Conservation (phyloP, 2,113 vertebrate species). For the Dissostichus mawsoni region DNA sequence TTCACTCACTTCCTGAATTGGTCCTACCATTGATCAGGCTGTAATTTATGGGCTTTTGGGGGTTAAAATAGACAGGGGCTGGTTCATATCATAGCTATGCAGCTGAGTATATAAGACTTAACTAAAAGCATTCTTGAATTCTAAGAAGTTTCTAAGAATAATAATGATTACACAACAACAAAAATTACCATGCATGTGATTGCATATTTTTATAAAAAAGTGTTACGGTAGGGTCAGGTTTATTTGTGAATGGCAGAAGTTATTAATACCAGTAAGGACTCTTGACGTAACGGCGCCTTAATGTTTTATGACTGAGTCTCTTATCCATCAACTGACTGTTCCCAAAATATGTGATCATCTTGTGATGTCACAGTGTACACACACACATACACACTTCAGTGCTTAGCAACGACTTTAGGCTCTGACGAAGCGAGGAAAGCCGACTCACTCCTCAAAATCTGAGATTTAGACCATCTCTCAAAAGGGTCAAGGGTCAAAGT, state of each 20-base stretch:
- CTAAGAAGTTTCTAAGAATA: background rate
- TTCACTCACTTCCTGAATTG: slow-evolving; percentile 67
- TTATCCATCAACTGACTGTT: slow-evolving; percentile 66
- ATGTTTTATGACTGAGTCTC: slow-evolving; percentile 42
- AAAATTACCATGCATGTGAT: background rate
- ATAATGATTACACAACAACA: slow-evolving; percentile 8
- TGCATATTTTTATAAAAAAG: slow-evolving; percentile 6
- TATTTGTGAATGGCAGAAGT: slow-evolving; percentile 17
- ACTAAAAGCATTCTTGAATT: slow-evolving; percentile 14
- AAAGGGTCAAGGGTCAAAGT: slow-evolving; percentile 67
- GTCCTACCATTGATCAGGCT: slow-evolving; percentile 49
- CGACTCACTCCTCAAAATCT: background rate
- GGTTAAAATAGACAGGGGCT: slow-evolving; percentile 8
- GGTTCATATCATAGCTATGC: slow-evolving; percentile 30
- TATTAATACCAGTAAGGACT: slow-evolving; percentile 11
- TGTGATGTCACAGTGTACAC: slow-evolving; percentile 32
- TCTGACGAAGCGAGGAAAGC: slow-evolving; percentile 11
- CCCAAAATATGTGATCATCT: slow-evolving; percentile 58
- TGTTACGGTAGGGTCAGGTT: slow-evolving; percentile 47
- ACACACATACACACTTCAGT: slow-evolving; percentile 29
- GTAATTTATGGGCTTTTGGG: slow-evolving; percentile 60
- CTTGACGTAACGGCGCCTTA: slow-evolving; percentile 45
- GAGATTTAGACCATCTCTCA: slow-evolving; percentile 28
- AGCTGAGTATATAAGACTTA: slow-evolving; percentile 3
- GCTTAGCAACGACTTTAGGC: slow-evolving; percentile 52